These are phyloP conservation scores for Nemoura dubitans DNA, from an alignment of 2,888 invertebrate genomes.

Conservation along the genomic window DNA sequence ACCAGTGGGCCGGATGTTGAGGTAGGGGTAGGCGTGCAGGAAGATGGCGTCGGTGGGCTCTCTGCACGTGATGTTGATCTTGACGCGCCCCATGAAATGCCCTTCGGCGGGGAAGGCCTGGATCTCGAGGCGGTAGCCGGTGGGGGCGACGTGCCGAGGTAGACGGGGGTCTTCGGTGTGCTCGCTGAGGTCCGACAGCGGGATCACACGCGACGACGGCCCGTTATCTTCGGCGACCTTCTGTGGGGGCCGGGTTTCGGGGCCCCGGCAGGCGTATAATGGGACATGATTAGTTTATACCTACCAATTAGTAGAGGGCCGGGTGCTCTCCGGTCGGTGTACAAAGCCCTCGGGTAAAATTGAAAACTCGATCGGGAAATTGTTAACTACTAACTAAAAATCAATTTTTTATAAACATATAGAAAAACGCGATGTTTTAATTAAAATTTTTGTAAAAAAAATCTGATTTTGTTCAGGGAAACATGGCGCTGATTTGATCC, in stretches of 20 bases:
- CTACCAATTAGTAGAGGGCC: no score
- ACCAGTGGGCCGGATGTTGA: slow-evolving; percentile 64
- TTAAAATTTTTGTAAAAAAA: no score
- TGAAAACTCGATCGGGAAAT: no score
- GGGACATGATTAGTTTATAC: no score
- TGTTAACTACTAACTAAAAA: no score
- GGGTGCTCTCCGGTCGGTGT: no score
- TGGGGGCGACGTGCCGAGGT: slow-evolving; percentile 71
- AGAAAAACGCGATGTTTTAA: no score
- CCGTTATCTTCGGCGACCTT: neutral
- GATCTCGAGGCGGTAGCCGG: slow-evolving; percentile 72
- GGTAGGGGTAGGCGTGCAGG: slow-evolving; percentile 72
- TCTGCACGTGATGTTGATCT: slow-evolving; percentile 74
- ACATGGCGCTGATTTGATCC: no score
- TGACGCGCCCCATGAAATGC: slow-evolving; percentile 73
- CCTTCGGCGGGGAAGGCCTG: slow-evolving; percentile 73
- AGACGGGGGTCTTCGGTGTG: slow-evolving; percentile 71
- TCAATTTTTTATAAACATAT: no score
- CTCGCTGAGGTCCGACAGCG: slow-evolving; percentile 72
- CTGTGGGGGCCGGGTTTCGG: neutral
- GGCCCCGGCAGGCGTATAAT: no score
- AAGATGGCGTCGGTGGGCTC: slow-evolving; percentile 69
- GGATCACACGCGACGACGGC: neutral
- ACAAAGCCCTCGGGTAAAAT: no score
- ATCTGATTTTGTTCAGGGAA: no score